Conservation (phyloP, 2,797 vertebrate genomes). For the Sarcophilus harrisii region DNA sequence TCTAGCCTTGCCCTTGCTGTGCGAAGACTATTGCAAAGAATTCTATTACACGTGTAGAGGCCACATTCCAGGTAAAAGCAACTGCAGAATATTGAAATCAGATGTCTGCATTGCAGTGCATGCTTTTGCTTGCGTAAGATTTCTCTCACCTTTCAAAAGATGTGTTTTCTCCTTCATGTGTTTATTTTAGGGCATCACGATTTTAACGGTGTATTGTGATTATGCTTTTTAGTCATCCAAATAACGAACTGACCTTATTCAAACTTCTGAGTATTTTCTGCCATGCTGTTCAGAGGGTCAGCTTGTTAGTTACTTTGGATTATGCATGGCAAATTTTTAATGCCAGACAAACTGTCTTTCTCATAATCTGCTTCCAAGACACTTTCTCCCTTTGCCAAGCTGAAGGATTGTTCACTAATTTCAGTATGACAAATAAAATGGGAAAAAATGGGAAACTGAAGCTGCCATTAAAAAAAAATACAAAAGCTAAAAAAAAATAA, state of each 20-base stretch:
- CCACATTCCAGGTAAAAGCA: conserved; percentile 96
- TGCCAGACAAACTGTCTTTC: neutral
- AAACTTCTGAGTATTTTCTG: neutral
- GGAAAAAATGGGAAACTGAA: neutral
- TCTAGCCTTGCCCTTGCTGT: conserved; percentile 93
- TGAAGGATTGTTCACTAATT: neutral
- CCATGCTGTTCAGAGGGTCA: neutral
- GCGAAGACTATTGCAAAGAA: conserved; percentile 98
- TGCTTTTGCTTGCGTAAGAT: conserved; percentile 37
- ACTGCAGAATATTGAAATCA: conserved; percentile 34
- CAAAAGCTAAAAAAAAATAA: neutral
- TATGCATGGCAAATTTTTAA: conserved; percentile 10
- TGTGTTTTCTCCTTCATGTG: conserved; percentile 3
- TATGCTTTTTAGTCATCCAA: neutral
- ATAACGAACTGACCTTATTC: neutral
- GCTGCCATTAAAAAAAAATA: neutral
- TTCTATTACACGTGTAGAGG: conserved; percentile 98
- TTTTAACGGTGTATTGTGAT: conserved; percentile 8
- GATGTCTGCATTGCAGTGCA: conserved; percentile 61
- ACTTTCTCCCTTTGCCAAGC: neutral
- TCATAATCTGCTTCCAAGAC: neutral
- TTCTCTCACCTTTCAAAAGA: conserved; percentile 15
- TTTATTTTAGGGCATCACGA: neutral
- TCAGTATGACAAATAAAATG: neutral
- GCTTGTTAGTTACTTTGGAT: neutral